Conservation (phyloP, 2,888 invertebrate species). For the Vesta saturnalis region DNA sequence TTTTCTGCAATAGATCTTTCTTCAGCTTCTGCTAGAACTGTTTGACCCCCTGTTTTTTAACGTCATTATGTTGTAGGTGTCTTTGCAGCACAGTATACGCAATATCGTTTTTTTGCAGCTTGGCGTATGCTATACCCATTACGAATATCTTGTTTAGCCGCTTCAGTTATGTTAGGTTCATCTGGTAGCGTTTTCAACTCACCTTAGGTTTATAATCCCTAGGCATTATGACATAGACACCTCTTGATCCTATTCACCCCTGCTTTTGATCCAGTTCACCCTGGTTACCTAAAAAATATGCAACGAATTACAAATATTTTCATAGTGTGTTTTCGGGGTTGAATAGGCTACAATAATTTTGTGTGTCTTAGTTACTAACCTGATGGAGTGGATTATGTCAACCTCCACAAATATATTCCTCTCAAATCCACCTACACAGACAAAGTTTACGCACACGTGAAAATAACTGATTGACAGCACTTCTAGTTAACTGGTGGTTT, state of each 20-base stretch:
- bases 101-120: neutral
- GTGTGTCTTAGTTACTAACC: neutral
- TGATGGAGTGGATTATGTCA: neutral
- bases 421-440: neutral
- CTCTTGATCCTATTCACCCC: slow-evolving; percentile 3
- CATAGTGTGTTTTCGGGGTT: neutral
- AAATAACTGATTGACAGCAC: neutral
- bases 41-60: neutral
- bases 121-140: slow-evolving; percentile 6
- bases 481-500: neutral
- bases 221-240: slow-evolving; percentile 13
- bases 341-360: neutral
- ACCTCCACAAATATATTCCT: neutral
- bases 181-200: slow-evolving; percentile 9
- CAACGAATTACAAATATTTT: neutral
- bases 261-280: slow-evolving; percentile 9
- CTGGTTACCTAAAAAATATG: neutral
- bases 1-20: neutral
- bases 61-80: neutral
- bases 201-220: slow-evolving; percentile 3
- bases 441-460: neutral
- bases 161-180: neutral
- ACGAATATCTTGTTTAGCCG: neutral
- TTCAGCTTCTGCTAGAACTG: neutral
- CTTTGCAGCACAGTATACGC: neutral